Conservation (phyloP, 1,140 invertebrate species). For the Planococcus citri region DNA sequence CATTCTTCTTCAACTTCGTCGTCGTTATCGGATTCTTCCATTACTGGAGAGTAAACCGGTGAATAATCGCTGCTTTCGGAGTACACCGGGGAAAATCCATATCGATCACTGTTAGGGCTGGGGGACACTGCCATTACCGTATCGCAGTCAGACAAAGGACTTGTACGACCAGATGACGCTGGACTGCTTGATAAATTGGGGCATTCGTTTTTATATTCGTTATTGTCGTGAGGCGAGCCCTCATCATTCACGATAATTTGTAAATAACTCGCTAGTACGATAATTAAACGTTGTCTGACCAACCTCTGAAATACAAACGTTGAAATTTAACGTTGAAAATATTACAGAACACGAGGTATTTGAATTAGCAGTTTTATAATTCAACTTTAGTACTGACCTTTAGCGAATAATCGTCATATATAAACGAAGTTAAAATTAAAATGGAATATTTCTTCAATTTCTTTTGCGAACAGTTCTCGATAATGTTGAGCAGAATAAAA, state of each 20-base stretch:
- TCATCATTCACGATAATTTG: background rate
- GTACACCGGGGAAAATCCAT: background rate
- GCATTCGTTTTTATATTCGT: background rate
- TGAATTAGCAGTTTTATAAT: background rate
- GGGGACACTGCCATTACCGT: background rate
- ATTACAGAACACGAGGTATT: background rate
- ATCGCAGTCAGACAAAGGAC: background rate
- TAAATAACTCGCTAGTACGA: background rate
- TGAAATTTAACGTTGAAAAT: background rate
- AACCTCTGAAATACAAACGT: background rate
- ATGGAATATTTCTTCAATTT: conserved; percentile 11
- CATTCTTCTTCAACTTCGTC: background rate
- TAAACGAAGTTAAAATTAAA: background rate
- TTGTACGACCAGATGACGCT: background rate
- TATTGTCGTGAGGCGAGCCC: background rate
- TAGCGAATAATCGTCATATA: background rate
- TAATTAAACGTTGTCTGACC: background rate
- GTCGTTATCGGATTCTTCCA: background rate
- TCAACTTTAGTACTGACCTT: background rate
- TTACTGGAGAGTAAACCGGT: background rate
- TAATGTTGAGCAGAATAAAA: background rate
- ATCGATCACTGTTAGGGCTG: background rate
- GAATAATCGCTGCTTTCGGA: background rate
- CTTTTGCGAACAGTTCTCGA: background rate
- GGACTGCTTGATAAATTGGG: background rate